Evolutionary conservation across 1,140 invertebrate species (phyloP).

Genomic region (Chymomyza costata): DNA sequence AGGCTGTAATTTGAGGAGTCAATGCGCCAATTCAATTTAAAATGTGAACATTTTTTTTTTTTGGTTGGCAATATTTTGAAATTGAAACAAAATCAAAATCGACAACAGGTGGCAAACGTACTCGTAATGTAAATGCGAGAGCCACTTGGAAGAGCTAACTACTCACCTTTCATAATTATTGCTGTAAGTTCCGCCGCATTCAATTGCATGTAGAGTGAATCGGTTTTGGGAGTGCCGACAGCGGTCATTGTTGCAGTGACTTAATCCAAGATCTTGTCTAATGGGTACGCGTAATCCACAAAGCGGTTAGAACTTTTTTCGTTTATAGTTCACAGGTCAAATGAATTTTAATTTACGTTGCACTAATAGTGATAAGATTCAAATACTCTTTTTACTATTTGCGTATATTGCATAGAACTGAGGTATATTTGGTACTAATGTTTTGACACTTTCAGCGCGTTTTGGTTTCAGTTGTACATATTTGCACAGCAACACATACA

Average conservation of each 20-base stretch:
- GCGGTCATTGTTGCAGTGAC: slow-evolving; percentile 32
- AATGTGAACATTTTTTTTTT: background rate
- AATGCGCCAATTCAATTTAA: slow-evolving; percentile 5
- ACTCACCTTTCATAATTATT: slow-evolving; percentile 71
- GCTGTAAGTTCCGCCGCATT: slow-evolving; percentile 65
- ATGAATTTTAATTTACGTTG: background rate
- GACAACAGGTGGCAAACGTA: slow-evolving; percentile 25
- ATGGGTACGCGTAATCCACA: slow-evolving; percentile 55
- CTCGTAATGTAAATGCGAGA: background rate
- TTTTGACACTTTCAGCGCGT: no score
- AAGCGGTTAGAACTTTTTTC: slow-evolving; percentile 2
- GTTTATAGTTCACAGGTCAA: background rate
- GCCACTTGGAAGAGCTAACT: background rate
- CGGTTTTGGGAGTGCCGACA: slow-evolving; percentile 18
- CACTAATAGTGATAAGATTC: no score
- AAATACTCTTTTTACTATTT: no score
- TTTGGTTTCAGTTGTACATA: background rate
- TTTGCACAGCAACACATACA: no score
- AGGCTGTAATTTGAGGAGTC: slow-evolving; percentile 2
- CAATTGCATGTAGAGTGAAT: slow-evolving; percentile 64
- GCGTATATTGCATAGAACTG: no score
- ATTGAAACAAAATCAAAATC: background rate
- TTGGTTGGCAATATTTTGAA: no score
- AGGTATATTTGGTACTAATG: no score
- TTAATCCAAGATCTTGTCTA: slow-evolving; percentile 2